phyloP scores from a whole-genome alignment of 2,113 vertebrate genomes.

The Pteruthius melanotis region DNA sequence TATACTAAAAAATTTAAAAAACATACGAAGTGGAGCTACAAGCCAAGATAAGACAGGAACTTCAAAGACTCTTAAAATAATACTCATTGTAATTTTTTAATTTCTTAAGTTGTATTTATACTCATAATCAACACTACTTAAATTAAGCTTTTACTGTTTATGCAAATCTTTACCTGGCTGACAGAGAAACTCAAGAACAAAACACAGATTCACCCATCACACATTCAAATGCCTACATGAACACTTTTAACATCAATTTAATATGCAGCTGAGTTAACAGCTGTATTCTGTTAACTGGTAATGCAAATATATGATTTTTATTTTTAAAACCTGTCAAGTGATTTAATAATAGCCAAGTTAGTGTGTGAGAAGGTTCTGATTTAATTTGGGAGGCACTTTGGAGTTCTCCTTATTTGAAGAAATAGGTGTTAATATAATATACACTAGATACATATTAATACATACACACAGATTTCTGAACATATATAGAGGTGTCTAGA shows the following conservation, averaged over 20 bases:
- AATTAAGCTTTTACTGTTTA: background rate
- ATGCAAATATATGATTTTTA: background rate
- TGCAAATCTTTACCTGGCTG: background rate
- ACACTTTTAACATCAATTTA: background rate
- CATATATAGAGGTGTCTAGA: background rate
- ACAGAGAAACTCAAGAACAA: background rate
- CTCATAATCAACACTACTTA: background rate
- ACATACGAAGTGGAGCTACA: background rate
- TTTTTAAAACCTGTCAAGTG: background rate
- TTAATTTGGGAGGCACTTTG: background rate
- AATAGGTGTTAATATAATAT: background rate
- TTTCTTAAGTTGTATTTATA: background rate
- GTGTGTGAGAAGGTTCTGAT: background rate
- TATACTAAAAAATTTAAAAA: background rate
- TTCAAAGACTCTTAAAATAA: conserved; percentile 32
- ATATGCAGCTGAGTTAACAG: background rate
- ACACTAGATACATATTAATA: background rate
- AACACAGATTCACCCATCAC: background rate
- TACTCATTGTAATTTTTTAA: background rate
- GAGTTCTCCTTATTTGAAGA: background rate
- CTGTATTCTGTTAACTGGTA: background rate
- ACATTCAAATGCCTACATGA: background rate
- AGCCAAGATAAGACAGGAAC: background rate
- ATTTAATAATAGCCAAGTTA: background rate
- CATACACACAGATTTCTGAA: background rate